Evolutionary conservation across 1,140 invertebrate species (phyloP), one percentile per base, ranked within the genome.

Genomic region (Rhynchophorus ferrugineus): DNA sequence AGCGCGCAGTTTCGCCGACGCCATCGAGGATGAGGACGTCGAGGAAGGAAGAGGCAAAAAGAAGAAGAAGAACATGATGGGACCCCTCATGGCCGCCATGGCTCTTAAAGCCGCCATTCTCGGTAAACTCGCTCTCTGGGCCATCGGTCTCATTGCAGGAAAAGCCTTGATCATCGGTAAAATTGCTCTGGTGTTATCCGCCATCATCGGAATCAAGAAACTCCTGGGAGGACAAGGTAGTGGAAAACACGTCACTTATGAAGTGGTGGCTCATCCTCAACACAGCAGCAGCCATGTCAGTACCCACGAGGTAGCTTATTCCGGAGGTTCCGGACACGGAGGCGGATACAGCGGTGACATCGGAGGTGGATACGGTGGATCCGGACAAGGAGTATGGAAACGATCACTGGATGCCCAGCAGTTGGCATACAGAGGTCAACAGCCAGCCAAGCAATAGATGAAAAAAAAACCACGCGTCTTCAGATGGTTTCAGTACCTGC

Each of bases 151-250:
- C 54, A 86, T 90, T 58, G 87, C 87, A 35, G 87, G 87, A 49
- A 90, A 90, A 68, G 87, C 87, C 42, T 73, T 90, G 59, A 67
- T 90, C 46, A 82, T 90, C 58, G 87, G 86, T 61, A 90, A 89
- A 69, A 81, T 90, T 59, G 87, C 87, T 3, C 74, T 90, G 42
- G 83, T 90, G 0, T 76, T 90, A 14, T 85, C 86, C 0, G 81
- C 84, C 41, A 84, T 90, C 29, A 88, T 89, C 59, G 85, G 85
- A 1, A 69, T 89, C 67, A 89, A 89, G 77, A 89, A 89, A 65
- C 71, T 89, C 6, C 68, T 89, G 36, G 71, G 71, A 16, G 69
- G 69, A 6, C 68, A 71, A 72, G 78, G 45, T 75, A 80, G 66
- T 16, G 81, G 83, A 68, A 89, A 89, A 66, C 85, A 87, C 61